Evolutionary conservation across 1,140 invertebrate species (phyloP).

Genomic region (Idris sp.): DNA sequence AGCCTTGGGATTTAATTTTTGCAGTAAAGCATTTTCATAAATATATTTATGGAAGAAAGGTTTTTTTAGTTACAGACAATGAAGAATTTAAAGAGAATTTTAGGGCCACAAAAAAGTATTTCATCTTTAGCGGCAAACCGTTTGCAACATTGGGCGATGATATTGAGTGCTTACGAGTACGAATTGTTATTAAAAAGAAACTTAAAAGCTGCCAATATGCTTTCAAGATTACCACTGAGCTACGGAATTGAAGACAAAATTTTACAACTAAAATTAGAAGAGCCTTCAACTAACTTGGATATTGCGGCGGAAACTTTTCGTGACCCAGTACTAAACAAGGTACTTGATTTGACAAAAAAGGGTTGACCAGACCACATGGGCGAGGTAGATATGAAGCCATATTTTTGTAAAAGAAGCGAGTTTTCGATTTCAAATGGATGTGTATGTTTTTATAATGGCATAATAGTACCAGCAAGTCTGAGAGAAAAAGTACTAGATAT

Average conservation of each 20-base stretch:
- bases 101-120: constrained; percentile 57
- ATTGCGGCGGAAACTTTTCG: constrained; percentile 26
- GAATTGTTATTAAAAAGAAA: constrained; percentile 21
- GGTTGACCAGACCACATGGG: constrained; percentile 33
- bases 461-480: constrained; percentile 60
- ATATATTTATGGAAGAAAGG: constrained; percentile 68
- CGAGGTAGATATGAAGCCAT: constrained; percentile 21
- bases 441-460: constrained; percentile 62
- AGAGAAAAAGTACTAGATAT: constrained; percentile 55
- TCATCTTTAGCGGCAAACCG: constrained; percentile 42
- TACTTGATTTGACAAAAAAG: constrained; percentile 27
- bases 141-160: constrained; percentile 18
- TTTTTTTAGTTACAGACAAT: constrained; percentile 68
- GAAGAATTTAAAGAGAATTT: constrained; percentile 64
- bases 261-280: constrained; percentile 16
- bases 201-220: constrained; percentile 40
- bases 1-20: constrained; percentile 76
- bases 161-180: constrained; percentile 31
- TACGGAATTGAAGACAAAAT: constrained; percentile 15
- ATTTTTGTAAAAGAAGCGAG: constrained; percentile 11
- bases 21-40: constrained; percentile 73
- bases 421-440: constrained; percentile 45
- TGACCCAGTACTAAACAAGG: constrained; percentile 24
- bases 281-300: constrained; percentile 27
- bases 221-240: constrained; percentile 22